Base-by-base conservation (phyloP, 2,797 vertebrate genomes). In the Halcyon chelicuti region DNA sequence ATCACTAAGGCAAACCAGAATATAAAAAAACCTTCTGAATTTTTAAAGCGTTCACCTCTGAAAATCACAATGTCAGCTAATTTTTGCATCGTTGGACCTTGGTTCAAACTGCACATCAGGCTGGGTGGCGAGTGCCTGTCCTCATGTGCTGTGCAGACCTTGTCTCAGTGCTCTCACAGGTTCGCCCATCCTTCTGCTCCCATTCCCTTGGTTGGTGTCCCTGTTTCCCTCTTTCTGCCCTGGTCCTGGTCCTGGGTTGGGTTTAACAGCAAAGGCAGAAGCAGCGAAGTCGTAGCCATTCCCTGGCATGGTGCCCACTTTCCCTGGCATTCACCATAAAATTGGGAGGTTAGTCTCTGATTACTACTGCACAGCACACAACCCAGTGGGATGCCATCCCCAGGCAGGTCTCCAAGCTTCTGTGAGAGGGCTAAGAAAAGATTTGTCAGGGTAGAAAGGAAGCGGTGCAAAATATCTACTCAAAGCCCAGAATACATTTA, bases 91-190 rank as follows among this genome's bases (percentile, higher is more conserved):
- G 4, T 3, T 49, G 40, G 51, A 19, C 39, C 28, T 57, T 51
- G n/a, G 81, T 0, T 0, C 4, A 25, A 66, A 29, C 21, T 26
- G 4, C 2, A 0, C 5, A 0, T 55, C 65, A 57, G 61, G 49
- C 61, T 0, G 1, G 65, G n/a, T 7, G 2, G 35, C 1, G 0
- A 13, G 37, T 1, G 0, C 23, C 47, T 13, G 0, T 39, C 65
- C 55, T 47, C 5, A 2, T 0, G 2, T 0, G 0, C 49, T 1
- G 0, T 35, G 73, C 49, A 65, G 66, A 42, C 29, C 35, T 73
- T 22, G 31, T n/a, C 28, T 55, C 2, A 0, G 1, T 63, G 86
- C 25, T 73, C 26, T 66, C 6, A 0, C 51, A 57, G 20, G 46
- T 47, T 61, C 42, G 54, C 17, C 62, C 1, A 1, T 39, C n/a